phyloP scores from a whole-genome alignment of 2,888 invertebrate genomes.

The Ypsolopha scabrella region DNA sequence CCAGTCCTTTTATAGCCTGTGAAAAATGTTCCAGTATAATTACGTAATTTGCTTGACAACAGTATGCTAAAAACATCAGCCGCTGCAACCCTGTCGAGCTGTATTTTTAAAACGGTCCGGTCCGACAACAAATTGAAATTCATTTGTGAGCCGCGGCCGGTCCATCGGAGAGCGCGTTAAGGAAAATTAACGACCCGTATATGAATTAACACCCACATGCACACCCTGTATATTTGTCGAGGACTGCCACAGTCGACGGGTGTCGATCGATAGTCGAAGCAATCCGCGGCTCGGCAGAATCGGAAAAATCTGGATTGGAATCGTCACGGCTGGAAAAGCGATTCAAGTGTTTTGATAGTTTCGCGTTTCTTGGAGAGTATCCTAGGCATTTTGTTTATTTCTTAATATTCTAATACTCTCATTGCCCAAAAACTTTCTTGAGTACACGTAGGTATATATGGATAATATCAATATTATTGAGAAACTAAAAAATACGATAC shows the following conservation, averaged over 20 bases:
- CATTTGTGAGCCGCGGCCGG: constrained; percentile 47
- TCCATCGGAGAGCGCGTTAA: constrained; percentile 50
- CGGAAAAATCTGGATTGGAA: constrained; percentile 1
- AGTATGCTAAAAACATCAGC: neutral
- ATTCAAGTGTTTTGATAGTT: neutral
- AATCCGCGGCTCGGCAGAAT: constrained; percentile 13
- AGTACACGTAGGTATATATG: no score
- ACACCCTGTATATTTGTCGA: constrained; percentile 5
- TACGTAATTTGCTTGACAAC: constrained; percentile 3
- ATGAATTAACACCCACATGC: constrained; percentile 55
- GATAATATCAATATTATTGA: no score
- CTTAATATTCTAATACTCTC: no score
- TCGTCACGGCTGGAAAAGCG: neutral
- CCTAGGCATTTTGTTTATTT: neutral
- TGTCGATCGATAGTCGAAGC: constrained; percentile 18
- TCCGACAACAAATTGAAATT: constrained; percentile 60
- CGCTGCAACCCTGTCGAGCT: neutral
- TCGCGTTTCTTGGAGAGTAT: neutral
- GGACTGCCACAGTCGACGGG: constrained; percentile 14
- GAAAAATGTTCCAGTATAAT: neutral
- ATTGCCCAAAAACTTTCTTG: neutral
- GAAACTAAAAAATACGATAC: no score
- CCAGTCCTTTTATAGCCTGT: neutral
- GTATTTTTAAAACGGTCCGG: constrained; percentile 24
- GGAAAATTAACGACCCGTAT: constrained; percentile 62